Conservation (phyloP, 2,797 vertebrate species). For the Dromococcyx pavoninus region DNA sequence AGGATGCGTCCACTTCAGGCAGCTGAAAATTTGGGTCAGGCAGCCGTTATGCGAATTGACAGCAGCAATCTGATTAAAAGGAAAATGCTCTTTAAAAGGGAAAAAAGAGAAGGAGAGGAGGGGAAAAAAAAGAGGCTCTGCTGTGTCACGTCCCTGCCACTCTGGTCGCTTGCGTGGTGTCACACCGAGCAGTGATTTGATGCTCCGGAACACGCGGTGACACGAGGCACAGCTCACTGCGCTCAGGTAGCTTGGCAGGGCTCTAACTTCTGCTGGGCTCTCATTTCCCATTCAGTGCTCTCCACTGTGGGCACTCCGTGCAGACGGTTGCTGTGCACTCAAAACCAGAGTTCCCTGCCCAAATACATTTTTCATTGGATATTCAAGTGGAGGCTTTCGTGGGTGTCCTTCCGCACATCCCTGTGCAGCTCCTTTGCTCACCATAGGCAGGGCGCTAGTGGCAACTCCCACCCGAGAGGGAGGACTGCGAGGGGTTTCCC, state of each 20-base stretch:
- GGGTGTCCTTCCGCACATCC: conserved; percentile 24
- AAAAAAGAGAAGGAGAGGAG: neutral
- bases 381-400: conserved; percentile 54
- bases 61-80: conserved; percentile 72
- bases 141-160: conserved; percentile 75
- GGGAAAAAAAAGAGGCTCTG: conserved; percentile 48
- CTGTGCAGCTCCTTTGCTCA: conserved; percentile 31
- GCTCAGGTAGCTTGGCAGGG: conserved; percentile 48
- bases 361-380: conserved; percentile 68
- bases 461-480: neutral
- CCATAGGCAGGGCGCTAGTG: conserved; percentile 23
- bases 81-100: conserved; percentile 70
- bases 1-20: conserved; percentile 69
- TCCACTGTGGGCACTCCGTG: conserved; percentile 56
- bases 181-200: conserved; percentile 68
- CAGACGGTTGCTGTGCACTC: conserved; percentile 41
- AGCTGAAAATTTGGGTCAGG: conserved; percentile 71
- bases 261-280: conserved; percentile 56
- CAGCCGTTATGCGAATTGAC: conserved; percentile 72
- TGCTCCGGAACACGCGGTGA: conserved; percentile 61
- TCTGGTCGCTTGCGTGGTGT: conserved; percentile 58
- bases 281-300: conserved; percentile 66
- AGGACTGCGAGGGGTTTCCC: conserved; percentile 53
- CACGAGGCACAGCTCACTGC: conserved; percentile 63
- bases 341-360: conserved; percentile 58